phyloP scores from a whole-genome alignment of 2,888 invertebrate genomes.

The Lasioglossum calceatum region DNA sequence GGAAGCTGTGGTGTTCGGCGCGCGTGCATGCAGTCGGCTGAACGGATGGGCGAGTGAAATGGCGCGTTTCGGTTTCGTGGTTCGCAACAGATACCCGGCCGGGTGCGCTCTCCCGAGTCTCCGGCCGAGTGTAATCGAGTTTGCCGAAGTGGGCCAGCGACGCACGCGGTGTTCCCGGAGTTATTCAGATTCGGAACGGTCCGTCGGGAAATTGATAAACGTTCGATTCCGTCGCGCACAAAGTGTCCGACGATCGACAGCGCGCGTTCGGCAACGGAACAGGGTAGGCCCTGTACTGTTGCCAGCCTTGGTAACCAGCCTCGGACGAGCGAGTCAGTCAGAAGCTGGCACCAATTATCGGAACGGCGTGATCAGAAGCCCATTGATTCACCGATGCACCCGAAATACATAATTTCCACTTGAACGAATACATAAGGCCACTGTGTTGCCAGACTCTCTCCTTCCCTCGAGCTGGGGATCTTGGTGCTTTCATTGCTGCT shows the following conservation, averaged over 20 bases:
- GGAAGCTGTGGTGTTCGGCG: background rate
- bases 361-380: constrained; percentile 37
- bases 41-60: background rate
- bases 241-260: constrained; percentile 12
- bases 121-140: constrained; percentile 4
- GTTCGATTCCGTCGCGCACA: background rate
- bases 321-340: constrained; percentile 21
- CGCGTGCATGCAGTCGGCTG: background rate
- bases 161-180: background rate
- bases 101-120: constrained; percentile 2
- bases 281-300: background rate
- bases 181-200: constrained; percentile 4
- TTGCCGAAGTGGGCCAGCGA: constrained; percentile 3
- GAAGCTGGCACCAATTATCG: constrained; percentile 45
- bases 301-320: constrained; percentile 25
- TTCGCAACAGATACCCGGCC: background rate
- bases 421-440: constrained; percentile 24
- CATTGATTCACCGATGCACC: constrained; percentile 39
- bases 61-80: background rate
- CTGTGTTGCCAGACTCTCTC: background rate
- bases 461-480: background rate
- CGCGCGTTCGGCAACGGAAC: background rate
- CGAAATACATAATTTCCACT: constrained; percentile 39
- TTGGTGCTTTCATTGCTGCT: constrained; percentile 4
- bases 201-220: constrained; percentile 4